These are phyloP conservation scores for Triplophysa rosa DNA, from an alignment of 2,113 vertebrate genomes.

Conservation along the genomic window DNA sequence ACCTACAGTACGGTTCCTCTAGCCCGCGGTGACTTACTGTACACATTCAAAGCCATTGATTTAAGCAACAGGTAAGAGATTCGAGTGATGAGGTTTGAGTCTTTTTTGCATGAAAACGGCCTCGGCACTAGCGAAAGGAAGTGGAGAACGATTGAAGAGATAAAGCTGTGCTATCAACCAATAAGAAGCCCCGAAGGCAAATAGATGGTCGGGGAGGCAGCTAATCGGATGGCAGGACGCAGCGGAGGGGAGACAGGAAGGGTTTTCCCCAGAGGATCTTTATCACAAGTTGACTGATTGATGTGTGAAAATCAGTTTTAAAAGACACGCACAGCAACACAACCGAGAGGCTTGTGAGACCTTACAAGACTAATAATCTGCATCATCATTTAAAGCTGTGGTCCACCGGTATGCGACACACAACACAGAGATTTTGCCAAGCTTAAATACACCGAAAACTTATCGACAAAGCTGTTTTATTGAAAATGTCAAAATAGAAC, in stretches of 20 bases:
- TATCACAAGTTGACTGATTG: slow-evolving; percentile 15
- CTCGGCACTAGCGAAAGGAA: slow-evolving; percentile 52
- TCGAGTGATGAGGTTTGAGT: slow-evolving; percentile 47
- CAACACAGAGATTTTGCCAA: too few species aligned
- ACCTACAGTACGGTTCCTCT: neutral
- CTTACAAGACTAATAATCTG: neutral
- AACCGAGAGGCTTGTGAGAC: neutral
- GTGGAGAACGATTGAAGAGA: slow-evolving; percentile 56
- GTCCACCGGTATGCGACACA: too few species aligned
- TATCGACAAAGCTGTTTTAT: too few species aligned
- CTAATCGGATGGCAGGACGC: too few species aligned
- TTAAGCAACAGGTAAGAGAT: slow-evolving; percentile 52
- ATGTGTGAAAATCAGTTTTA: slow-evolving; percentile 17
- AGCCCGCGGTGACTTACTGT: neutral
- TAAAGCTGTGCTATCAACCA: slow-evolving; percentile 40
- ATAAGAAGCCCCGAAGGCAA: slow-evolving; percentile 51
- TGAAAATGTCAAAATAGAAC: too few species aligned
- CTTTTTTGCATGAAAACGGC: slow-evolving; percentile 46
- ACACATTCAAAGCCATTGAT: slow-evolving; percentile 41
- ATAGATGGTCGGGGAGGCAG: slow-evolving; percentile 28
- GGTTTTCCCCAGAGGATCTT: slow-evolving; percentile 39
- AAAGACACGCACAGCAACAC: slow-evolving; percentile 2
- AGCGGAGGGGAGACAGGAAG: slow-evolving; percentile 46
- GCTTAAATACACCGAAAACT: too few species aligned
- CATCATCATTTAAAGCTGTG: too few species aligned